These are phyloP conservation scores for Thermophis baileyi DNA, from an alignment of 2,113 vertebrate genomes.

Conservation along the genomic window DNA sequence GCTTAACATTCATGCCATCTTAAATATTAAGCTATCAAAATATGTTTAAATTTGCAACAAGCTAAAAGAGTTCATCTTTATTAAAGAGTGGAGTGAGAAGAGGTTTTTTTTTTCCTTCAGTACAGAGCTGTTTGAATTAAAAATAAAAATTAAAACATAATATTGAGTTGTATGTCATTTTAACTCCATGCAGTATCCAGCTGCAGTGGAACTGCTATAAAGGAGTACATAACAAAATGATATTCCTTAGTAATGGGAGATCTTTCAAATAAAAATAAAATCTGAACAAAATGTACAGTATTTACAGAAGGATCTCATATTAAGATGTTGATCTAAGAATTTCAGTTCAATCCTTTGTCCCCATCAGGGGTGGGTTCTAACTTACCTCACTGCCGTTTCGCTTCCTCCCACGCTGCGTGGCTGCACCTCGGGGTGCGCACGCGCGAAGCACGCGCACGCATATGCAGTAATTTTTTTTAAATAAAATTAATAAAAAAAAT, in stretches of 20 bases:
- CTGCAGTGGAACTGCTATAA: not conserved
- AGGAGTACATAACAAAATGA: constrained; percentile 9
- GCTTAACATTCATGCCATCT: constrained; percentile 19
- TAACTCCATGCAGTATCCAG: not conserved
- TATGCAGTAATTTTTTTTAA: no score
- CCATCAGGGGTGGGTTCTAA: no score
- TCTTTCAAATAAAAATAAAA: not conserved
- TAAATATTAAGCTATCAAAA: constrained; percentile 46
- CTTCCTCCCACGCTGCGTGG: no score
- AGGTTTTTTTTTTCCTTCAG: not conserved
- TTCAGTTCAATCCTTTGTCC: not conserved
- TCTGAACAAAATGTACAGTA: not conserved
- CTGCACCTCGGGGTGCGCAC: no score
- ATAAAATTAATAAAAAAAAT: no score
- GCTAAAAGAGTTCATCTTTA: constrained; percentile 15
- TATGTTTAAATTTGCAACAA: constrained; percentile 25
- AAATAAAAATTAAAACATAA: not conserved
- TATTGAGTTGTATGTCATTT: not conserved
- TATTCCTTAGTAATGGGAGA: not conserved
- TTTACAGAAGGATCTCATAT: constrained; percentile 2
- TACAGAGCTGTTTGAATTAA: not conserved
- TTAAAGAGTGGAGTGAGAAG: not conserved
- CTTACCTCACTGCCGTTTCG: no score
- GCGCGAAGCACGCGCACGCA: no score
- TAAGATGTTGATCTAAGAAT: not conserved